Evolutionary conservation across 2,888 invertebrate species (phyloP).

Genomic region (Drosophila melanosoma): DNA sequence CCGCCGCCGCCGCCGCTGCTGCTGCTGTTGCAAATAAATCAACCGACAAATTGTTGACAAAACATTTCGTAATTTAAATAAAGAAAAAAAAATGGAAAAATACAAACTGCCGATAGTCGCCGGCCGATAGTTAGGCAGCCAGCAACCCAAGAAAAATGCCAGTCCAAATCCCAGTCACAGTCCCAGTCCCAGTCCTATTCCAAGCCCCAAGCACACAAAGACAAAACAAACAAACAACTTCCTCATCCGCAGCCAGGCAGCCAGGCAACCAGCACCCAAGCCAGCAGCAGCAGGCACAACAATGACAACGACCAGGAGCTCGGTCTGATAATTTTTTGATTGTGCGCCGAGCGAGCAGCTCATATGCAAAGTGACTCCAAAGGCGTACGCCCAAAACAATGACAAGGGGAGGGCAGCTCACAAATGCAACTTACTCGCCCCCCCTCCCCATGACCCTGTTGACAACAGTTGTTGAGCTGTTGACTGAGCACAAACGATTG

Average conservation of each 20-base stretch:
- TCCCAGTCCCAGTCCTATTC: constrained; percentile 29
- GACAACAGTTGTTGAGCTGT: constrained; percentile 20
- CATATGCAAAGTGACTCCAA: constrained; percentile 59
- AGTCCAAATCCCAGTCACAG: constrained; percentile 31
- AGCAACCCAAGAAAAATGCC: constrained; percentile 45
- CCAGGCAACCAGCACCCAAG: constrained; percentile 19
- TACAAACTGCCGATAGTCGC: constrained; percentile 66
- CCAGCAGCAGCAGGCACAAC: constrained; percentile 42
- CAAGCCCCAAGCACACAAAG: constrained; percentile 1
- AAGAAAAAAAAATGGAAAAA: constrained; percentile 13
- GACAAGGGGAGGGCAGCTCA: constrained; percentile 6
- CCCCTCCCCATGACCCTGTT: constrained; percentile 43
- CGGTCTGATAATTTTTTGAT: constrained; percentile 69
- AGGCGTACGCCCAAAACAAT: constrained; percentile 30
- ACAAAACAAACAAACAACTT: constrained; percentile 59
- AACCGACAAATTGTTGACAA: constrained; percentile 80
- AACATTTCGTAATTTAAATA: constrained; percentile 80
- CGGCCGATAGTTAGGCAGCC: constrained; percentile 58
- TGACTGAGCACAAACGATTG: constrained; percentile 11
- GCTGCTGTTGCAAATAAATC: constrained; percentile 60
- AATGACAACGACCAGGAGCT: constrained; percentile 44
- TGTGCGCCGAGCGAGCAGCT: constrained; percentile 44
- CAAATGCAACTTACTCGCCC: neutral
- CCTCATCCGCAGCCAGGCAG: constrained; percentile 64
- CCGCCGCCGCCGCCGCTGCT: neutral